Percentiles rank a stretch among this genome's conserved stretches.
These are phyloP conservation scores for Spodoptera litura DNA, from an alignment of 1,140 invertebrate species.

Conservation along the genomic window DNA sequence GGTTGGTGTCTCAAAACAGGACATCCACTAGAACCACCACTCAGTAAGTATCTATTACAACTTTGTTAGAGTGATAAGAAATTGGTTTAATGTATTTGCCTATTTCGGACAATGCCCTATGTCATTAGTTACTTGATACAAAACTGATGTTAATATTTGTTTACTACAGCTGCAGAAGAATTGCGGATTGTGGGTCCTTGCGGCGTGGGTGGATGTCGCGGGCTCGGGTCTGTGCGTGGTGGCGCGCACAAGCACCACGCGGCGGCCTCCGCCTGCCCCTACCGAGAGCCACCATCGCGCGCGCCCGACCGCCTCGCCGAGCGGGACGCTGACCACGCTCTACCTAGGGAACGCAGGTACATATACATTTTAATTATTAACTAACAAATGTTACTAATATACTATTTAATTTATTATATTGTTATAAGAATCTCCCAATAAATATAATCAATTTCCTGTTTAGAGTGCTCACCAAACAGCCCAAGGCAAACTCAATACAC, in stretches of 20 bases:
- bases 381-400: too few species aligned
- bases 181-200: slow-evolving; percentile 88
- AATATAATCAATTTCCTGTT: slow-evolving; percentile 48
- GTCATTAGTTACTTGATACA: too few species aligned
- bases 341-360: slow-evolving; percentile 51
- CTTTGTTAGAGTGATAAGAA: too few species aligned
- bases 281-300: slow-evolving; percentile 78
- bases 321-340: slow-evolving; percentile 80
- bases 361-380: not conserved
- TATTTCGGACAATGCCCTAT: too few species aligned
- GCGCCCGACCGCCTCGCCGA: slow-evolving; percentile 83
- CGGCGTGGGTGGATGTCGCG: slow-evolving; percentile 92
- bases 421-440: not conserved
- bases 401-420: too few species aligned
- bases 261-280: slow-evolving; percentile 93
- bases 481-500: slow-evolving; percentile 64
- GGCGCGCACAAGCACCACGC: slow-evolving; percentile 92
- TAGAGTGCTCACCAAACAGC: slow-evolving; percentile 65
- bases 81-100: too few species aligned
- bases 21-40: slow-evolving; percentile 94
- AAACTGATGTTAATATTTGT: not conserved
- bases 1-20: slow-evolving; percentile 96
- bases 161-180: slow-evolving; percentile 83
- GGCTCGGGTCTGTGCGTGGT: slow-evolving; percentile 92
- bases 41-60: slow-evolving; percentile 86